Evolutionary conservation across 2,888 invertebrate species (phyloP).

Genomic region (Ferrisia virgata): DNA sequence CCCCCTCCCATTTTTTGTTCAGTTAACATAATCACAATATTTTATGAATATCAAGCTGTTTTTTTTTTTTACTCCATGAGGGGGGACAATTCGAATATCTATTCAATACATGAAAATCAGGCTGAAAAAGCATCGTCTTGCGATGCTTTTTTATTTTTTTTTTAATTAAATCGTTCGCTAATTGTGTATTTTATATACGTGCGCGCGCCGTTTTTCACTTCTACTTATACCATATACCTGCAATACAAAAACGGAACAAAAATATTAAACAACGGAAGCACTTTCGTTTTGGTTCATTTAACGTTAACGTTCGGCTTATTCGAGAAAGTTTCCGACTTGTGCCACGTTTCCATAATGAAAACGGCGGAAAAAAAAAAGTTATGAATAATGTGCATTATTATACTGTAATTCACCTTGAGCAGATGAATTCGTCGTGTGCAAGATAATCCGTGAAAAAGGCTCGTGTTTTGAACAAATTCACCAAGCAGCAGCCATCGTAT

Average conservation of each 20-base stretch:
- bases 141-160: no score
- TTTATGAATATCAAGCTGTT: no score
- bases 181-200: background rate
- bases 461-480: background rate
- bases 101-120: no score
- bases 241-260: background rate
- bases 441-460: background rate
- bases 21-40: no score
- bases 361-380: background rate
- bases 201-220: background rate
- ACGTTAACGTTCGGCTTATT: background rate
- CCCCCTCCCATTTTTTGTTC: no score
- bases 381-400: background rate
- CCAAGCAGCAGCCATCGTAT: background rate
- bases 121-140: no score
- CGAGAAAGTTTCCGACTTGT: background rate
- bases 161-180: slow-evolving; percentile 5
- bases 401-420: slow-evolving; percentile 2
- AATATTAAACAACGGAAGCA: slow-evolving; percentile 20
- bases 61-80: no score
- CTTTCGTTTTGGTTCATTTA: slow-evolving; percentile 17
- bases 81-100: no score
- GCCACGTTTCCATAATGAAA: background rate
- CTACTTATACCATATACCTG: background rate
- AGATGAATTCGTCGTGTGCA: background rate